Evolutionary conservation across 2,888 invertebrate genomes (phyloP), one percentile per base, ranked within the genome.

Genomic region (Latheticus oryzae): DNA sequence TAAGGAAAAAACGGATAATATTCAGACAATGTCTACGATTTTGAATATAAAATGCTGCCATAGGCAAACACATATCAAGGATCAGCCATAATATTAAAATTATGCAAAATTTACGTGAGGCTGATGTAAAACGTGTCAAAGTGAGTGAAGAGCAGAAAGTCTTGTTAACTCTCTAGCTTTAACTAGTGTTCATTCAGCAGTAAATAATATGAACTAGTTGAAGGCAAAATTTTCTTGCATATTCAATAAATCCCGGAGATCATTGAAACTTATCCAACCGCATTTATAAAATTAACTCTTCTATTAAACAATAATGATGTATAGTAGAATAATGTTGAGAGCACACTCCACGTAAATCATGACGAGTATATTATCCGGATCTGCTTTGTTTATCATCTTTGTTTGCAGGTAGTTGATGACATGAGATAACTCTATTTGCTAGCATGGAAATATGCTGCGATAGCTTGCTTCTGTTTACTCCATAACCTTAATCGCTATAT

Each of bases 361-460:
- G 58, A 53, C 48, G 42, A 40, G 48, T 53, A 42, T 58, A 53
- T 48, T 58, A 58, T 53, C 53, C 47, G 30, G 48, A 58, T 53
- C 40, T 48, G 58, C 58, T 58, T 58, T 58, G 51, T 57, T 57
- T 57, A 51, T 57, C 50, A 43, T 57, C 57, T 57, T 57, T 57
- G 58, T 58, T 58, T 58, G 58, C 58, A 58, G 53, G 58, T 58
- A 53, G 58, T 58, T 58, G 58, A 58, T 58, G 58, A 58, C 58
- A 53, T 37, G 53, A 58, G 58, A 58, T 58, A 58, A 58, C 58
- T 58, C 53, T 47, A 58, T 58, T 58, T 53, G 33, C 32, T 26
- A 58, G 53, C 53, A 35, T 9, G 42, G 48, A 58, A 53, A 58
- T 58, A 47, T 58, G 35, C 53, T 32, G 33, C 19, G 53, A 58